These are phyloP conservation scores for Tetropium fuscum DNA, from an alignment of 2,888 invertebrate genomes.

Conservation along the genomic window DNA sequence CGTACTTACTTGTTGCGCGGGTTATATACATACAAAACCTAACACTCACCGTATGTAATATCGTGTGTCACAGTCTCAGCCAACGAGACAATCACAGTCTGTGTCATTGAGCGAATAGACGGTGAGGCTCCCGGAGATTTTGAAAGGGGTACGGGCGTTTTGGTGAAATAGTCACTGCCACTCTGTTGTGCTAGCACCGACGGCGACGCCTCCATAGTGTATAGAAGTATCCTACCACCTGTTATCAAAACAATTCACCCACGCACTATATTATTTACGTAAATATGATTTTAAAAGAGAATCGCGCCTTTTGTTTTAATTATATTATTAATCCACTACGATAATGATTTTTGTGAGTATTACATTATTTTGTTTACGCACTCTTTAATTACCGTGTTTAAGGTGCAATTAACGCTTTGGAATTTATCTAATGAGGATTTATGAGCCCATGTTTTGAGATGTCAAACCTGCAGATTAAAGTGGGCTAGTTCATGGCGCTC, in stretches of 20 bases:
- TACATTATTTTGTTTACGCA: not conserved
- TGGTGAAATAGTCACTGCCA: conserved; percentile 58
- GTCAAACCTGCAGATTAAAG: conserved; percentile 51
- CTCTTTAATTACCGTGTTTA: not conserved
- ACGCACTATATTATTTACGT: conserved; percentile 33
- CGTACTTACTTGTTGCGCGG: conserved; percentile 16
- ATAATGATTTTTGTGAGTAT: conserved; percentile 28
- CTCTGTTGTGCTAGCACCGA: conserved; percentile 37
- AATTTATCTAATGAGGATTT: conserved; percentile 14
- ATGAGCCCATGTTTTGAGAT: conserved; percentile 54
- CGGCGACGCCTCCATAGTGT: conserved; percentile 48
- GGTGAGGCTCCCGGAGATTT: conserved; percentile 62
- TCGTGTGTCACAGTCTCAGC: conserved; percentile 70
- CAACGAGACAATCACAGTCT: conserved; percentile 64
- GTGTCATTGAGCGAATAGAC: conserved; percentile 63
- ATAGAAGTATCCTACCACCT: conserved; percentile 42
- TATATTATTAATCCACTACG: conserved; percentile 27
- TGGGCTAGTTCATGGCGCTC: conserved; percentile 52
- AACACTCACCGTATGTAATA: conserved; percentile 69
- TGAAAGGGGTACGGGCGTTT: conserved; percentile 63
- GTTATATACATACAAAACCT: conserved; percentile 1
- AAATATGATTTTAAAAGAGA: conserved; percentile 27
- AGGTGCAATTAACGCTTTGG: not conserved
- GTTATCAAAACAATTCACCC: conserved; percentile 41
- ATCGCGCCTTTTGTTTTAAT: conserved; percentile 21